Evolutionary conservation across 2,888 invertebrate genomes (phyloP).

Genomic region (Aleiodes alternator): DNA sequence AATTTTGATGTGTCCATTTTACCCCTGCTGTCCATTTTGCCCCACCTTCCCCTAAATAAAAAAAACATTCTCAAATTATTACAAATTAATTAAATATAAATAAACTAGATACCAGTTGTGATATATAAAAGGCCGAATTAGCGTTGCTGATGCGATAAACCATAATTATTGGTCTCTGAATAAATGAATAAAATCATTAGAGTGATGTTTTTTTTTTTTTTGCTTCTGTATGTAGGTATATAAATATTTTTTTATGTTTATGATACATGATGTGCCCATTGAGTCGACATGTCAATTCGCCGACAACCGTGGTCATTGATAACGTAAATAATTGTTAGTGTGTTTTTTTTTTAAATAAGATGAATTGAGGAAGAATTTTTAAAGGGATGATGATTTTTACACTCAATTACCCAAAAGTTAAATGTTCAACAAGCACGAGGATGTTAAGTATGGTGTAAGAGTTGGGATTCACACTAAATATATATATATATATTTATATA

Average conservation of each 20-base stretch:
- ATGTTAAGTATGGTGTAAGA: slow-evolving; percentile 21
- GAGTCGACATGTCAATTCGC: slow-evolving; percentile 49
- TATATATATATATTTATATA: not conserved
- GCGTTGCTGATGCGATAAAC: slow-evolving; percentile 74
- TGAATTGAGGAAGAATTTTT: slow-evolving; percentile 48
- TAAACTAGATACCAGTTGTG: slow-evolving; percentile 46
- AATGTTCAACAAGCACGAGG: slow-evolving; percentile 64
- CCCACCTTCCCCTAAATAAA: too few relatives aligned
- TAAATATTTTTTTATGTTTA: slow-evolving; percentile 48
- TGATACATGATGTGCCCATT: slow-evolving; percentile 50
- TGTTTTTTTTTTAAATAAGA: slow-evolving; percentile 28
- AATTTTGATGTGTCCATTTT: too few relatives aligned
- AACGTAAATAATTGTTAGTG: slow-evolving; percentile 57
- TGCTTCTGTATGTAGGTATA: slow-evolving; percentile 48
- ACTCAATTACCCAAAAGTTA: slow-evolving; percentile 57
- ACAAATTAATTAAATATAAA: slow-evolving; percentile 30
- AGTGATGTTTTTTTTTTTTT: slow-evolving; percentile 59
- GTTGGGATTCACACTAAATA: slow-evolving; percentile 20
- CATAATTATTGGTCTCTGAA: slow-evolving; percentile 55
- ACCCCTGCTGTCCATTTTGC: too few relatives aligned
- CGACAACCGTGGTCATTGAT: slow-evolving; percentile 34
- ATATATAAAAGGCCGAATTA: slow-evolving; percentile 68
- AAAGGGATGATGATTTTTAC: slow-evolving; percentile 48
- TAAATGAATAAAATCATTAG: slow-evolving; percentile 62
- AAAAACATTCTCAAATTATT: slow-evolving; percentile 23